phyloP scores from a whole-genome alignment of 2,888 invertebrate species.

The Prionchulus punctatus region DNA sequence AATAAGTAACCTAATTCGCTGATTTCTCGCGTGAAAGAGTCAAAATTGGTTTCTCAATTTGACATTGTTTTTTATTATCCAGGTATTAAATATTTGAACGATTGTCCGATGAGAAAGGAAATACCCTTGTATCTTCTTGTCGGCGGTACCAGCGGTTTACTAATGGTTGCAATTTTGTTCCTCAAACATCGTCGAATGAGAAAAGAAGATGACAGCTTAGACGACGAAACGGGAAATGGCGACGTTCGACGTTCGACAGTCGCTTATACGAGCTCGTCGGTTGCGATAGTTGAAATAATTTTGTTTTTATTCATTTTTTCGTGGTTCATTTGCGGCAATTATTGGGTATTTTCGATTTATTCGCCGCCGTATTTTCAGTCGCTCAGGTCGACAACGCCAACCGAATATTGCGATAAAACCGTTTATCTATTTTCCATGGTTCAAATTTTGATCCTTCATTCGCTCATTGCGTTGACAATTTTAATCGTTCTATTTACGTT shows the following conservation, averaged over 20 bases:
- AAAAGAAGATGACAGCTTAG: conserved; percentile 25
- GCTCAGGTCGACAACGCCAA: conserved; percentile 49
- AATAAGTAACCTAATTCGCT: background rate
- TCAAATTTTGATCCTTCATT: conserved; percentile 45
- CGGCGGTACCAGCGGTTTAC: conserved; percentile 57
- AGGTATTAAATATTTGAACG: conserved; percentile 61
- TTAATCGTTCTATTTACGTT: background rate
- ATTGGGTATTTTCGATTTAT: conserved; percentile 58
- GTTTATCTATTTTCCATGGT: conserved; percentile 59
- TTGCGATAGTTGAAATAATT: background rate
- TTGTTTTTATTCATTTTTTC: conserved; percentile 32
- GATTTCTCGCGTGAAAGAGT: no score
- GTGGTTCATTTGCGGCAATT: conserved; percentile 62
- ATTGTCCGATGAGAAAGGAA: conserved; percentile 58
- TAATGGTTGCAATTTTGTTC: conserved; percentile 42
- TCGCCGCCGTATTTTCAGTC: conserved; percentile 57
- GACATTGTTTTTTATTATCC: conserved; percentile 17
- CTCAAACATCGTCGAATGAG: conserved; percentile 1
- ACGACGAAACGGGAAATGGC: background rate
- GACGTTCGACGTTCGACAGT: background rate
- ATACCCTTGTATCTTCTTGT: conserved; percentile 67
- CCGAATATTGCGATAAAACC: conserved; percentile 59
- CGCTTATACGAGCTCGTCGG: background rate
- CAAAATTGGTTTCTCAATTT: background rate
- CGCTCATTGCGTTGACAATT: background rate